Conservation (phyloP, 2,113 vertebrate species). For the Brachyhypopomus occidentalis region DNA sequence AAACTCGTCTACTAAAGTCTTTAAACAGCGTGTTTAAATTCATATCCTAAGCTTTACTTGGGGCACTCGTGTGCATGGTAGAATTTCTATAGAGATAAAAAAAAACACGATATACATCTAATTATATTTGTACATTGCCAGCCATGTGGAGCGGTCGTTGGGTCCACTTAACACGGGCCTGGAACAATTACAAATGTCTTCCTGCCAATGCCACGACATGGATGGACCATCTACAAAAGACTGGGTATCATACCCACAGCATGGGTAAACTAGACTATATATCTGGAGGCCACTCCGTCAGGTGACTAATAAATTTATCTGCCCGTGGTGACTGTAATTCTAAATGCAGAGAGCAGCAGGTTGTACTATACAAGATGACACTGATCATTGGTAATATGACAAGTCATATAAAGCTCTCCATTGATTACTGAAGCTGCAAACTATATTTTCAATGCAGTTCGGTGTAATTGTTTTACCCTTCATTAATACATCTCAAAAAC, state of each 20-base stretch:
- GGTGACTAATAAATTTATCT: slow-evolving; percentile 71
- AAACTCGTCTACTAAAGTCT: neutral
- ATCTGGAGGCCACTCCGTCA: slow-evolving; percentile 91
- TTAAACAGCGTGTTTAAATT: neutral
- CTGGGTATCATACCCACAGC: slow-evolving; percentile 83
- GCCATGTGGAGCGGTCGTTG: slow-evolving; percentile 98
- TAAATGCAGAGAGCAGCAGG: neutral
- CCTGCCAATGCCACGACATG: slow-evolving; percentile 85
- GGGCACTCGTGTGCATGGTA: neutral
- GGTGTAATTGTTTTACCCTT: neutral
- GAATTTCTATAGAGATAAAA: neutral
- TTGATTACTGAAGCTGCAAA: neutral
- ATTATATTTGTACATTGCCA: slow-evolving; percentile 54
- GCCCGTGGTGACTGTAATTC: neutral
- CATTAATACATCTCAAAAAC: neutral
- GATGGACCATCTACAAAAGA: slow-evolving; percentile 86
- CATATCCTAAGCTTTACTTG: neutral
- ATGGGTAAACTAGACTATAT: slow-evolving; percentile 92
- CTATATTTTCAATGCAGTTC: neutral
- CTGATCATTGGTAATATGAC: neutral
- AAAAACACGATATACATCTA: neutral
- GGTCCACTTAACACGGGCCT: slow-evolving; percentile 91
- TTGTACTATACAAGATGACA: neutral
- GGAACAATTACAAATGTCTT: slow-evolving; percentile 98
- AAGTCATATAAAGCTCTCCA: neutral